A percentile compares a stretch with the other conserved stretches of the same genome.
Conservation (phyloP, 2,113 vertebrate genomes). For the Corythornis cristatus region DNA sequence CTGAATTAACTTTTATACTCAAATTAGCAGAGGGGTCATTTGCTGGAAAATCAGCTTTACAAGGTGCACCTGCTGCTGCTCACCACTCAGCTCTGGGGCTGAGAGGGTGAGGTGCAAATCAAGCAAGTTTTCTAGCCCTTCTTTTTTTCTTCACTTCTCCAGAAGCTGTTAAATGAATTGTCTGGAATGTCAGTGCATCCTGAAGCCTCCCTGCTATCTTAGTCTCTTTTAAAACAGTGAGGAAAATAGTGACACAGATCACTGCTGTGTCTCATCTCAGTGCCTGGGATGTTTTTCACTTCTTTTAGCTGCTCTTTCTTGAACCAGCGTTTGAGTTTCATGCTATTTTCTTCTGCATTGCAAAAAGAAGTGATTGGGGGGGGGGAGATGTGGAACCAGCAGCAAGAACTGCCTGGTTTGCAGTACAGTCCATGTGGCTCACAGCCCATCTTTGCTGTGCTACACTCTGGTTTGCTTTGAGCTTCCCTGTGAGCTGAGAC, state of each 20-base stretch:
- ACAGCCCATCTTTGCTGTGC: background rate
- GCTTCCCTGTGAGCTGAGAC: background rate
- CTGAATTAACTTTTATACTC: fast-evolving
- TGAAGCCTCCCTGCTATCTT: background rate
- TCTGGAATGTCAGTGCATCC: background rate
- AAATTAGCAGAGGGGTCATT: background rate
- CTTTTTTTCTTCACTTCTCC: background rate
- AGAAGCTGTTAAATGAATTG: background rate
- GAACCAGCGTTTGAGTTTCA: background rate
- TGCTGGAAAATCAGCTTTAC: background rate
- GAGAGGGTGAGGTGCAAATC: background rate
- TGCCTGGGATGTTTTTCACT: background rate
- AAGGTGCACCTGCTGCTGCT: background rate
- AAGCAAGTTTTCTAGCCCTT: background rate
- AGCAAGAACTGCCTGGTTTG: background rate
- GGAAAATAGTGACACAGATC: background rate
- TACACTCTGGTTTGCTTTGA: background rate
- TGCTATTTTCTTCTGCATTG: background rate
- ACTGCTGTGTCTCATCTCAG: background rate
- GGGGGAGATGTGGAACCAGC: background rate
- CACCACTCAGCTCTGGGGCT: background rate
- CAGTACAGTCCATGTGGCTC: background rate
- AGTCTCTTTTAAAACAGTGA: background rate
- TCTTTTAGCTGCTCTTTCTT: background rate
- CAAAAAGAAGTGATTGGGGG: background rate